Base-by-base conservation (phyloP, 2,113 vertebrate species). In the Neotragus pygmaeus region DNA sequence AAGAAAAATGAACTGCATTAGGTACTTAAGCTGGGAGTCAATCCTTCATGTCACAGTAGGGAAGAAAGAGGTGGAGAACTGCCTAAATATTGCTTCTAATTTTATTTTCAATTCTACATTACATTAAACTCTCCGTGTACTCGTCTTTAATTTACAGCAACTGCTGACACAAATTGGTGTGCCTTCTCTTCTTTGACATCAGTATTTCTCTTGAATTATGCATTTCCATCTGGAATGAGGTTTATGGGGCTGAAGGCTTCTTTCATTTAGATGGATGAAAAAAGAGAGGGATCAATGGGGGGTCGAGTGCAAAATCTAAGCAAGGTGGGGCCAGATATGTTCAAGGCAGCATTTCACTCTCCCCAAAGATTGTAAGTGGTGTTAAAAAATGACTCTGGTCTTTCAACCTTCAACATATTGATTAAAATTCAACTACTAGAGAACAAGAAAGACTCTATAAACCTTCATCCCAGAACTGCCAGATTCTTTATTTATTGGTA, bases 121-220 rank as follows among this genome's bases (percentile, higher is more conserved):
- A 98, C 97, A 98, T 98, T 98, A 98, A 98, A 98, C 96, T 98
- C 28, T 97, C 78, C 73, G 93, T 96, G 97, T 97, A 98, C 98
- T 98, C 98, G 96, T 97, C 95, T 96, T 97, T 97, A 98, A 97
- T 98, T 98, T 98, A 97, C 97, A 94, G 97, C 97, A 97, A 97
- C 98, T 95, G 96, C 96, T 98, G 98, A 98, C 96, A 98, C 93
- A 98, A 98, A 98, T 98, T 96, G 97, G 96, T 95, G 97, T 97
- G 95, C 95, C 96, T 97, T 98, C 97, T 98, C 98, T 96, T 98
- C 98, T 95, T 97, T 98, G 97, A 98, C 97, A 99, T 98, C 98
- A 98, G 96, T 96, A 96, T 98, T 98, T 98, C 97, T 98, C 96
- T 97, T 99, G 98, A 99, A 99, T 98, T 98, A 99, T 99, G 98